Evolutionary conservation across 2,113 vertebrate species (phyloP), one percentile per base, ranked within the genome.

Genomic region (Triplophysa tibetana): DNA sequence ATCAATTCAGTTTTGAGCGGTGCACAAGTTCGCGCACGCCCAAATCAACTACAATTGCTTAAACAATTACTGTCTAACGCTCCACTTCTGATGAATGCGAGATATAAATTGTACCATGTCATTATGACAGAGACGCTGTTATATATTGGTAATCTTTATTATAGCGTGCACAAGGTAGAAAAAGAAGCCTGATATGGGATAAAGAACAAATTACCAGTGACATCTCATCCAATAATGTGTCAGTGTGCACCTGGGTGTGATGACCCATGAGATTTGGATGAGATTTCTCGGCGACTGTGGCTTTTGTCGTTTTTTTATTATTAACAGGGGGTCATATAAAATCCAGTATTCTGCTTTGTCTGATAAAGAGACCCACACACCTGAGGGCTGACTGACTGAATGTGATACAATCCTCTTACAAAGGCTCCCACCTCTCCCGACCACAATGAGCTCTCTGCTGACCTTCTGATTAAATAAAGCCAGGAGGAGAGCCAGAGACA

Each of bases 401-500:
- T 23, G 70, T 58, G 70, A 69, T 45, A 81, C 8, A 78, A 38
- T 83, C 69, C 50, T 61, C 61, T 74, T 21, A 61, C 61, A 78
- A 6, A 38, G 8, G 45, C 24, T 80, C 66, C 70, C 66, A 69
- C 82, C 82, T 83, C 60, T 62, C 79, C 76, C 68, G 65, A 73
- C 56, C 63, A 83, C 58, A 43, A 77, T 54, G 77, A 70, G 79
- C 81, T 80, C 81, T 82, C 69, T 54, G 70, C 83, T 64, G 79
- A 85, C 79, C 76, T 66, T 76, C 69, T 81, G 79, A 88, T 86
- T 85, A 80, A 91, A 88, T 81, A 85, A 75, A 83, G 60, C 69
- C 75, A 81, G 67, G 52, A 66, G 82, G 79, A 75, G 38, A 58
- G 62, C 21, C 14, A 76, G 13, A 64, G 83, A 82, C 63, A 81